A percentile compares a stretch with the other conserved stretches of the same genome.
phyloP scores from a whole-genome alignment of 2,888 invertebrate species.

The Yponomeuta cagnagella region DNA sequence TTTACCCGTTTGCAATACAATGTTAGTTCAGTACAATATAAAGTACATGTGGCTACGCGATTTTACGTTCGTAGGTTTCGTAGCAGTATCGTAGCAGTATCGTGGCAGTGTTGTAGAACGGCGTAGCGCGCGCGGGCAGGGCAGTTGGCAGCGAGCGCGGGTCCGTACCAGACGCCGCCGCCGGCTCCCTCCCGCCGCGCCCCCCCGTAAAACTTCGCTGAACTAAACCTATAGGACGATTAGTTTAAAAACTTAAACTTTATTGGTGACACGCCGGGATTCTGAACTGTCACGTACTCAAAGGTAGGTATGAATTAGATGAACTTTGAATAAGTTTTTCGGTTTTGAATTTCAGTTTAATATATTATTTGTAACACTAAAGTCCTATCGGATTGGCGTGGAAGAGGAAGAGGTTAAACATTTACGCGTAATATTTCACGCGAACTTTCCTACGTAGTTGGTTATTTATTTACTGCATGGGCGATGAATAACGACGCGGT shows the following conservation, averaged over 20 bases:
- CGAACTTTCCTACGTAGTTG: neutral
- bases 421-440: neutral
- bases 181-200: conserved; percentile 29
- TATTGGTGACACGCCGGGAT: conserved; percentile 3
- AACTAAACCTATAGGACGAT: neutral
- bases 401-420: neutral
- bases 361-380: neutral
- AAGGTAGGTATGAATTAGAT: neutral
- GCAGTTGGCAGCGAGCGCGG: conserved; percentile 46
- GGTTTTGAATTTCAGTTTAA: neutral
- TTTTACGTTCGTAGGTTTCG: neutral
- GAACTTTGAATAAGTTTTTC: neutral
- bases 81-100: conserved; percentile 25
- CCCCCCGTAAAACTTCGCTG: conserved; percentile 10
- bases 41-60: neutral
- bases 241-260: neutral
- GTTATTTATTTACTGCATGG: neutral
- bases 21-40: neutral
- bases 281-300: neutral
- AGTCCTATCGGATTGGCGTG: neutral
- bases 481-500: neutral
- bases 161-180: conserved; percentile 55
- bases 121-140: conserved; percentile 40
- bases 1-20: too few species aligned
- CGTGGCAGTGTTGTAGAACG: conserved; percentile 38